These are phyloP conservation scores for Strix uralensis DNA, from an alignment of 2,113 vertebrate species.

Conservation along the genomic window DNA sequence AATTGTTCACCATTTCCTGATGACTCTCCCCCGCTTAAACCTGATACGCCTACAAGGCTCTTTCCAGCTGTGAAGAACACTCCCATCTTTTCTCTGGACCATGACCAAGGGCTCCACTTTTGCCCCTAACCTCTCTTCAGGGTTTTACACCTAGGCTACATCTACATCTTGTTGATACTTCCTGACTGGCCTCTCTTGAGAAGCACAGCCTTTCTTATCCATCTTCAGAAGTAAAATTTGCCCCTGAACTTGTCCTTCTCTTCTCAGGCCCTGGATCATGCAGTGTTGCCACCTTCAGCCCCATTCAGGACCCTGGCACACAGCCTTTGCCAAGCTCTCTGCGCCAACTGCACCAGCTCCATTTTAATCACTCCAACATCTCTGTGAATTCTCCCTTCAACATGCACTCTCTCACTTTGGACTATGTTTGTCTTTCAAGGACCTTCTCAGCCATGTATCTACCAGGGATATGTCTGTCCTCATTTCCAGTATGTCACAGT, in stretches of 20 bases:
- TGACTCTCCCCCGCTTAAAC: background rate
- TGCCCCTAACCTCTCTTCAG: background rate
- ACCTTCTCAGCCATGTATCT: background rate
- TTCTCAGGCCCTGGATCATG: background rate
- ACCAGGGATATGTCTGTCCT: background rate
- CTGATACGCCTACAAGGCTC: background rate
- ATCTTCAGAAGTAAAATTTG: background rate
- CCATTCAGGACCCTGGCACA: background rate
- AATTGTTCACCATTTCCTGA: background rate
- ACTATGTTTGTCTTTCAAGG: background rate
- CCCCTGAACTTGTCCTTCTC: too few relatives aligned
- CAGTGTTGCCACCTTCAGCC: background rate
- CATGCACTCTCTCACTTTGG: fast-evolving
- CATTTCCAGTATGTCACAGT: background rate
- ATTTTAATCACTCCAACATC: background rate
- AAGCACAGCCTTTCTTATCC: background rate
- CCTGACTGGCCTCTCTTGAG: background rate
- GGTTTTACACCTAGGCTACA: background rate
- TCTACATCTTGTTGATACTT: background rate
- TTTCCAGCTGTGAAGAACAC: background rate
- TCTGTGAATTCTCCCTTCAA: background rate
- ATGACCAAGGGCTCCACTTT: background rate
- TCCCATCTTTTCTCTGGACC: background rate
- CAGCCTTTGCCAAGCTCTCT: background rate
- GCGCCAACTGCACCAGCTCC: background rate